Base-by-base conservation (phyloP, 2,797 vertebrate species). In the Podargus strigoides region DNA sequence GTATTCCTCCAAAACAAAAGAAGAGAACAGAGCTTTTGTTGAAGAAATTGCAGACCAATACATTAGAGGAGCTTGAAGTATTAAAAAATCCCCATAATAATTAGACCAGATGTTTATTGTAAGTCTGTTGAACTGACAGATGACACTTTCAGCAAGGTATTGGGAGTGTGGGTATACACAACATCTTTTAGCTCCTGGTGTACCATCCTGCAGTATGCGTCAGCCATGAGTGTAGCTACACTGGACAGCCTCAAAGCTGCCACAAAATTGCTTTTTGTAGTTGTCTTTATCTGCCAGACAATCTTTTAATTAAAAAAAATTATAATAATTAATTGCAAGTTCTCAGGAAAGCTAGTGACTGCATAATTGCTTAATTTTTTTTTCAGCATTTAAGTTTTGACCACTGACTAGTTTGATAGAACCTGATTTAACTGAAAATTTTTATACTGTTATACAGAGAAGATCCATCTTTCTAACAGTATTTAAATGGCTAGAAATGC, bases 151-250 rank as follows among this genome's bases (percentile, higher is more conserved):
- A 41, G 5, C 10, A 39, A 27, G 19, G 5, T 34, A 19, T 37
- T 60, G 2, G 1, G 60, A 53, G 1, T 18, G 12, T 3, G 9
- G 14, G 6, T 28, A 24, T 30, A 27, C 5, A 66, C 4, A 73
- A 8, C 3, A 41, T 17, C 26, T 60, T 39, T 66, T 37, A 52
- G 9, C 13, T 59, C 9, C 21, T 47, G 32, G 6, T 44, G 6
- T 46, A 23, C 9, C 4, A 16, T 34, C 12, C 21, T 37, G 5
- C 28, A 80, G 14, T 5, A 41, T 24, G 16, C 2, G 1, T 10
- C 15, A 52, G 18, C 5, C 23, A 30, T 39, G 28, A 59, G 12
- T 39, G 4, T 47, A 23, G 4, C 10, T 28, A 14, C 6, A 28
- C 4, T 0, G 2, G 18, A 7, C 7, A 85, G 24, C 14, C 8